Evolutionary conservation across 2,797 vertebrate genomes (phyloP).

Genomic region (Galago senegalensis): DNA sequence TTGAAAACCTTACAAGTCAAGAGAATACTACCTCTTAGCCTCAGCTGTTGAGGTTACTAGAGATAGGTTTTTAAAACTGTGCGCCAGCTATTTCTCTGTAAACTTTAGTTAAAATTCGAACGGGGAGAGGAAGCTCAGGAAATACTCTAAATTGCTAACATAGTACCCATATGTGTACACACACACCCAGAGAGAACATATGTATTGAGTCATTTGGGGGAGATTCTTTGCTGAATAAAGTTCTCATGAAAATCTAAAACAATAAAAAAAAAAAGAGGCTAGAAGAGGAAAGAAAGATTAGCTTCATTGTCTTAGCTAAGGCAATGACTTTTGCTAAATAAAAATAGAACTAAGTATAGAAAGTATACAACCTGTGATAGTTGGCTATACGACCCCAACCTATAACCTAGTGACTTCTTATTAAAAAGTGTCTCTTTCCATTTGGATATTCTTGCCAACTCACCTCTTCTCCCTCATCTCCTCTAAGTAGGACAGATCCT

Average conservation of each 20-base stretch:
- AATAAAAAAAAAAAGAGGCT: background rate
- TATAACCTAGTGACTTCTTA: background rate
- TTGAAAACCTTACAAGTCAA: background rate
- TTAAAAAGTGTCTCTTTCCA: background rate
- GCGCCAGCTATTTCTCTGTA: slow-evolving; percentile 43
- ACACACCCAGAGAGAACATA: background rate
- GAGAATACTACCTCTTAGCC: slow-evolving; percentile 7
- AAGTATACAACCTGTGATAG: background rate
- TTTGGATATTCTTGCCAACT: background rate
- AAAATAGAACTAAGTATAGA: background rate
- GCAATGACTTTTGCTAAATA: background rate
- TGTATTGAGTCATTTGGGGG: slow-evolving; percentile 40
- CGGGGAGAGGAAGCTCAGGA: background rate
- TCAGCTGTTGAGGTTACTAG: background rate
- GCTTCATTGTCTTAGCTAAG: background rate
- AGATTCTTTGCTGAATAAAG: slow-evolving; percentile 81
- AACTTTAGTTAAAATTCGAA: slow-evolving; percentile 62
- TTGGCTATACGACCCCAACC: background rate
- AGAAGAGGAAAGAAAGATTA: background rate
- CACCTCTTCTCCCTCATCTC: background rate
- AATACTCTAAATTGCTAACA: slow-evolving; percentile 36
- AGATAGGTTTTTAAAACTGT: background rate
- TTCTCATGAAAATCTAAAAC: slow-evolving; percentile 70
- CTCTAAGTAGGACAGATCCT: background rate
- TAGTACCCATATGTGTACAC: background rate